Evolutionary conservation across 2,797 vertebrate genomes (phyloP).

Genomic region (Cossypha dichroa): DNA sequence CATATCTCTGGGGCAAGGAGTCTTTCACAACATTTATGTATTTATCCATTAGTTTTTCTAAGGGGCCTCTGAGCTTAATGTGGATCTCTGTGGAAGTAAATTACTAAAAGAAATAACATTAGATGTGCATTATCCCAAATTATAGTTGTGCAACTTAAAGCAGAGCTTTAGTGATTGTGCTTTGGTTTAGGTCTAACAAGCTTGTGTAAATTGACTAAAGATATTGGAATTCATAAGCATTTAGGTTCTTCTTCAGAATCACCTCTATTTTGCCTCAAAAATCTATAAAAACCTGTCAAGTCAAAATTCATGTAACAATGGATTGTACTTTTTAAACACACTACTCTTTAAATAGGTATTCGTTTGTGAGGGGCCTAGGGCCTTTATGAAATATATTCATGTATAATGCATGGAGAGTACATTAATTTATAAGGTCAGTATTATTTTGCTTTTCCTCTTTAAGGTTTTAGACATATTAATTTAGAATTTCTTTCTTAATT

Average conservation of each 20-base stretch:
- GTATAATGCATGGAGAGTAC: not conserved
- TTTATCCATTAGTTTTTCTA: not conserved
- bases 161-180: not conserved
- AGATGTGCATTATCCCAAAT: not conserved
- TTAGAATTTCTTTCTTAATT: not conserved
- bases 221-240: not conserved
- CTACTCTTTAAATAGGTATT: not conserved
- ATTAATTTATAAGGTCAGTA: not conserved
- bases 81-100: not conserved
- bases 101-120: not conserved
- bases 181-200: not conserved
- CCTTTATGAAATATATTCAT: not conserved
- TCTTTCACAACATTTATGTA: not conserved
- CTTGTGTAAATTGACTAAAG: not conserved
- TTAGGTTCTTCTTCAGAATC: not conserved
- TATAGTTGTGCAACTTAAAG: not conserved
- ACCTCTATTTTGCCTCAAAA: not conserved
- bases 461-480: not conserved
- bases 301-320: not conserved
- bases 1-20: not conserved
- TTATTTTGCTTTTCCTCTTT: not conserved
- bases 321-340: not conserved
- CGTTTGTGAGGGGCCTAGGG: not conserved
- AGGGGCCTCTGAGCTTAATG: not conserved
- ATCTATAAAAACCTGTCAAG: not conserved